These are phyloP conservation scores for Pycnonotus jocosus DNA, from an alignment of 2,113 vertebrate species.

Conservation along the genomic window DNA sequence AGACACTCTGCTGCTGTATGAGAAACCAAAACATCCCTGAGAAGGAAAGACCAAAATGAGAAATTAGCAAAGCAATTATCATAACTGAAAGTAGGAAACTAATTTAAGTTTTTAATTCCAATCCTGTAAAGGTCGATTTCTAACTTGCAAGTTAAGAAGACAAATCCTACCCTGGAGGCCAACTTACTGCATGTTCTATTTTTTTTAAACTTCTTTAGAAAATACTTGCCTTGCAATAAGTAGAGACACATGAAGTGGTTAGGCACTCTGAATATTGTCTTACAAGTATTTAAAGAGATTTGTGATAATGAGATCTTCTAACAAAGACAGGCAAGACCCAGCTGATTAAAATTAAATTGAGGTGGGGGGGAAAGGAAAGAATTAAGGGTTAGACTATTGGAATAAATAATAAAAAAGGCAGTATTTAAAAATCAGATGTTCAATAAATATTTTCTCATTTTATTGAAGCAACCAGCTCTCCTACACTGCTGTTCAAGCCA, in stretches of 20 bases:
- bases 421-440: background rate
- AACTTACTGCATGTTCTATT: background rate
- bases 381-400: background rate
- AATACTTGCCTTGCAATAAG: background rate
- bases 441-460: background rate
- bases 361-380: background rate
- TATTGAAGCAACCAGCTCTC: background rate
- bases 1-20: background rate
- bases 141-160: background rate
- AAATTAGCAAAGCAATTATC: background rate
- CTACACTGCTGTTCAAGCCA: accelerated
- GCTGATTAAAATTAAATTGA: background rate
- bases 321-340: background rate
- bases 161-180: slow-evolving; percentile 6
- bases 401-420: background rate
- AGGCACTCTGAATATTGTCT: background rate
- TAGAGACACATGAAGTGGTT: background rate
- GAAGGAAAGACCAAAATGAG: background rate
- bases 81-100: background rate
- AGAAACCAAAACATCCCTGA: background rate
- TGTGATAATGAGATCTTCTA: background rate
- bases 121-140: background rate
- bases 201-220: background rate
- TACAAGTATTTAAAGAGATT: background rate
- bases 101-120: background rate